These are phyloP conservation scores for Tenualosa thibaudeaui DNA, from an alignment of 2,797 vertebrate species.

Conservation along the genomic window DNA sequence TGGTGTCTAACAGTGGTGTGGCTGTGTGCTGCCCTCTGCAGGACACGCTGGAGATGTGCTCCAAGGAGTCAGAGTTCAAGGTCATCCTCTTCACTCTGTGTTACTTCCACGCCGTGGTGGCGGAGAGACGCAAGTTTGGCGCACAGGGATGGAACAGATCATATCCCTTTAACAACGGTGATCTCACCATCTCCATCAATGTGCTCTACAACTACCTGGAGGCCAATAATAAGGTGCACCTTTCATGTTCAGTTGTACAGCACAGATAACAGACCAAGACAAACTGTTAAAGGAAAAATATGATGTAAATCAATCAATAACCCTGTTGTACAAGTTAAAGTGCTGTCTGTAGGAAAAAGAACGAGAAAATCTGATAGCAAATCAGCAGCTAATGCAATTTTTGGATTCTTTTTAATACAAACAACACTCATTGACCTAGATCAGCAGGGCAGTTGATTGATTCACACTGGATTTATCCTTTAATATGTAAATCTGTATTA, in stretches of 20 bases:
- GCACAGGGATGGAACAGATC: slow-evolving; percentile 81
- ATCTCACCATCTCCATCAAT: slow-evolving; percentile 80
- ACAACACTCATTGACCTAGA: too few relatives aligned
- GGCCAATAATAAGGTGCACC: slow-evolving; percentile 73
- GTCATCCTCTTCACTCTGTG: slow-evolving; percentile 83
- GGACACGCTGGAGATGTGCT: slow-evolving; percentile 83
- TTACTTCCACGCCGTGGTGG: slow-evolving; percentile 83
- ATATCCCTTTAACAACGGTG: slow-evolving; percentile 80
- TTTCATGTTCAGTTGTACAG: background rate
- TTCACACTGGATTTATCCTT: too few relatives aligned
- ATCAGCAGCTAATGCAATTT: too few relatives aligned
- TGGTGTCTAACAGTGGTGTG: background rate
- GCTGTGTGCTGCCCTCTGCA: slow-evolving; percentile 54
- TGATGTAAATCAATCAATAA: too few relatives aligned
- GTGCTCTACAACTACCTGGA: slow-evolving; percentile 82
- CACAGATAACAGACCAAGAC: background rate
- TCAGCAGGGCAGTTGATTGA: too few relatives aligned
- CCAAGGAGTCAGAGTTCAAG: slow-evolving; percentile 79
- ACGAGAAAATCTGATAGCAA: too few relatives aligned
- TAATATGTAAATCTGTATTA: too few relatives aligned
- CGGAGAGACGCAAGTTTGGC: slow-evolving; percentile 79
- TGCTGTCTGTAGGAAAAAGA: too few relatives aligned
- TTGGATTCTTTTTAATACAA: too few relatives aligned
- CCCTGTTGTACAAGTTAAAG: too few relatives aligned
- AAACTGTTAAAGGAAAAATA: too few relatives aligned